Evolutionary conservation across 2,113 vertebrate species (phyloP).

Genomic region (Vombatus ursinus): DNA sequence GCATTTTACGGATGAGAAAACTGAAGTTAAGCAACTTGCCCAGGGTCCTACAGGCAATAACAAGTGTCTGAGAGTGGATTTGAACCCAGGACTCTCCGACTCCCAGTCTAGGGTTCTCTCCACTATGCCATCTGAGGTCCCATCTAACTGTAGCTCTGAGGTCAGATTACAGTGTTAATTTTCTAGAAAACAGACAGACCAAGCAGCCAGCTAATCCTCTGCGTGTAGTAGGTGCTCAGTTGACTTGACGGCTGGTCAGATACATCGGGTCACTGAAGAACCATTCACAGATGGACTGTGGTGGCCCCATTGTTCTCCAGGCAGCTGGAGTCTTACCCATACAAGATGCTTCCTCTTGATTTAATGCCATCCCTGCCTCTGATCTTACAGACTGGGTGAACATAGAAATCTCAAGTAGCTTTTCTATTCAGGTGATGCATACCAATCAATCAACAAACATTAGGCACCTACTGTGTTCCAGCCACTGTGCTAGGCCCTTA

Average conservation of each 20-base stretch:
- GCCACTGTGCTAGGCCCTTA: too few relatives aligned
- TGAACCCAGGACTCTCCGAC: background rate
- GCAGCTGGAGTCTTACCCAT: background rate
- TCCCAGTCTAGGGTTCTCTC: background rate
- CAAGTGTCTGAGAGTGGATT: background rate
- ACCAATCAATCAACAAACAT: background rate
- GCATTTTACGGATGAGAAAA: conserved; percentile 42
- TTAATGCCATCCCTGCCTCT: background rate
- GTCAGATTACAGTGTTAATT: background rate
- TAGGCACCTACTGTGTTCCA: background rate
- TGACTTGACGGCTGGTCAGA: background rate
- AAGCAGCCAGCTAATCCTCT: background rate
- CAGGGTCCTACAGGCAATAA: background rate
- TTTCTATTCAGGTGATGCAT: background rate
- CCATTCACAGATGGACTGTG: background rate
- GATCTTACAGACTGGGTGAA: conserved; percentile 10
- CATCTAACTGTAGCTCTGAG: background rate
- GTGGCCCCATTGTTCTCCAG: background rate
- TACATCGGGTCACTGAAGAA: background rate
- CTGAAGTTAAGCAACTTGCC: background rate
- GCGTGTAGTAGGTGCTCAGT: background rate
- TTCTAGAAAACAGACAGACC: background rate
- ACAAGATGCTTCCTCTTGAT: background rate
- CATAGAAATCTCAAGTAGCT: background rate
- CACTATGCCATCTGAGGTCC: background rate